Conservation (phyloP, 1,140 invertebrate species). For the Mercenaria mercenaria region DNA sequence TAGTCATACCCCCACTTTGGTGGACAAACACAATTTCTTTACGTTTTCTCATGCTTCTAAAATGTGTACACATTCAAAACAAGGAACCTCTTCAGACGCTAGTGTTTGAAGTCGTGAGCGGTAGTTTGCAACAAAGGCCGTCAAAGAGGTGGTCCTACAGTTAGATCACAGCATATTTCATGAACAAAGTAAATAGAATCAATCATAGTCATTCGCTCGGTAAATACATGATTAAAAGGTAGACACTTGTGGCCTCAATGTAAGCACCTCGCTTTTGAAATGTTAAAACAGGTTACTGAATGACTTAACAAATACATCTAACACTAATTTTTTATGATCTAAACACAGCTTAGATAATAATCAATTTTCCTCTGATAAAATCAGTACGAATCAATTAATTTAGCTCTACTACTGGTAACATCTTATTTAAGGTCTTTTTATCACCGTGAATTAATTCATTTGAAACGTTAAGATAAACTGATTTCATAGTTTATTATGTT, state of each 20-base stretch:
- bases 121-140: neutral
- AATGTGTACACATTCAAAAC: neutral
- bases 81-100: neutral
- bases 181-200: constrained; percentile 61
- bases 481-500: constrained; percentile 31
- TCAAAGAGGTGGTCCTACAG: constrained; percentile 19
- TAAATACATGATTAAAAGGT: constrained; percentile 50
- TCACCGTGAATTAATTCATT: constrained; percentile 33
- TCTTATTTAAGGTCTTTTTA: constrained; percentile 16
- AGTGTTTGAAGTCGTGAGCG: neutral
- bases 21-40: neutral
- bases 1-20: too few species aligned
- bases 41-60: constrained; percentile 1
- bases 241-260: neutral
- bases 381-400: constrained; percentile 63
- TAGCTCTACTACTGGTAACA: neutral
- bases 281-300: neutral
- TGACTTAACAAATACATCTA: neutral
- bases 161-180: constrained; percentile 45
- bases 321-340: neutral
- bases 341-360: constrained; percentile 44
- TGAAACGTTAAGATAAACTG: constrained; percentile 20
- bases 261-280: constrained; percentile 15
- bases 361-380: constrained; percentile 35
- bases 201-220: neutral